Percentiles rank a stretch among this genome's conserved stretches.
Evolutionary conservation across 2,797 vertebrate genomes (phyloP).

Genomic region (Triplophysa bombifrons): DNA sequence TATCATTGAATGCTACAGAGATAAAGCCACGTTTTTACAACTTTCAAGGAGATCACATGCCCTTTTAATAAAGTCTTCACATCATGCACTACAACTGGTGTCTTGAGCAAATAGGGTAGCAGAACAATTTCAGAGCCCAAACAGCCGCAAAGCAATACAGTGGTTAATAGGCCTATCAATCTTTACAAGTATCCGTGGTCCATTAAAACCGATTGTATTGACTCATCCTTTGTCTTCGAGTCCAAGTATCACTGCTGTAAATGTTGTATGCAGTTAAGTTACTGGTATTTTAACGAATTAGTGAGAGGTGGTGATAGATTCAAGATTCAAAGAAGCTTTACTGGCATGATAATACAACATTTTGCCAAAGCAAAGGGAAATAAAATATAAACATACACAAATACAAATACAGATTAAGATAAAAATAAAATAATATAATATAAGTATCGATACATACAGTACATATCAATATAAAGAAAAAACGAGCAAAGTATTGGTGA

Average conservation of each 20-base stretch:
- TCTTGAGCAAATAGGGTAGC: conserved; percentile 11
- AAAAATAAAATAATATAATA: too few relatives aligned
- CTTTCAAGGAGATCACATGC: background rate
- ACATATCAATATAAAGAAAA: too few relatives aligned
- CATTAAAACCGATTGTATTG: conserved; percentile 22
- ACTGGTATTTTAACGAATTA: background rate
- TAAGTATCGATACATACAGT: too few relatives aligned
- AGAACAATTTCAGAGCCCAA: conserved; percentile 2
- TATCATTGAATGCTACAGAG: background rate
- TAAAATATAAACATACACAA: too few relatives aligned
- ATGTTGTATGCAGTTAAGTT: conserved; percentile 11
- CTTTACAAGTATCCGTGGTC: conserved; percentile 9
- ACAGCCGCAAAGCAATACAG: conserved; percentile 26
- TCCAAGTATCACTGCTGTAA: background rate
- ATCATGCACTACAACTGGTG: conserved; percentile 20
- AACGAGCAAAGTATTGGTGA: too few relatives aligned
- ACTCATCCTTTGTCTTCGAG: conserved; percentile 5
- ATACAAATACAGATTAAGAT: too few relatives aligned
- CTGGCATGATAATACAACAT: too few relatives aligned
- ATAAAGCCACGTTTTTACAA: background rate
- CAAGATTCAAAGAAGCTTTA: too few relatives aligned
- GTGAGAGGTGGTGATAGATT: background rate
- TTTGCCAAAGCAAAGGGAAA: too few relatives aligned
- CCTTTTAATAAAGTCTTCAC: background rate
- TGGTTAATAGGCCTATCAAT: conserved; percentile 26